Conservation (phyloP, 2,113 vertebrate genomes). For the Ceratotherium simum region DNA sequence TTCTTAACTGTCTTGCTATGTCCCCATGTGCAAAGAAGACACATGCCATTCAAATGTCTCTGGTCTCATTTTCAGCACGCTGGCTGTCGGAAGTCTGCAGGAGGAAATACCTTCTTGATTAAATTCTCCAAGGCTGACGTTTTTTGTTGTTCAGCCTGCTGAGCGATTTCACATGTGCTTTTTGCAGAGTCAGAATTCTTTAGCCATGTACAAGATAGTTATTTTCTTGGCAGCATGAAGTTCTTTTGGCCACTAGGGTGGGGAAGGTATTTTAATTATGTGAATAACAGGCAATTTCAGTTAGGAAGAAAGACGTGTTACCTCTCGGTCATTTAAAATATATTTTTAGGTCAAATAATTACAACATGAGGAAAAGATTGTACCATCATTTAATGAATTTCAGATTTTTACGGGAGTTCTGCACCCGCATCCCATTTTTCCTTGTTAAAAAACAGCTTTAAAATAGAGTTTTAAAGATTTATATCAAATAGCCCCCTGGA, state of each 20-base stretch:
- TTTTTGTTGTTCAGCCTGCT: conserved; percentile 43
- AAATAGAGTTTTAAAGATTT: neutral
- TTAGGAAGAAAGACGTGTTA: conserved; percentile 33
- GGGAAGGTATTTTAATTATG: conserved; percentile 59
- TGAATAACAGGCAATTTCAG: conserved; percentile 48
- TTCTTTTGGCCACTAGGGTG: conserved; percentile 44
- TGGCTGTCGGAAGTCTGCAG: conserved; percentile 43
- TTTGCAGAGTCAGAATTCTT: conserved; percentile 79
- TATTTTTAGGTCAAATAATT: conserved; percentile 71
- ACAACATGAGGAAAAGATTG: conserved; percentile 43
- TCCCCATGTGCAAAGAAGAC: neutral
- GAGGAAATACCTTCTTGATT: conserved; percentile 79
- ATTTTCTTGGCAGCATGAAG: conserved; percentile 27
- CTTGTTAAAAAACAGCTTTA: neutral
- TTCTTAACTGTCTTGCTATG: neutral
- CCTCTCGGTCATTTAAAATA: conserved; percentile 61
- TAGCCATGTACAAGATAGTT: neutral
- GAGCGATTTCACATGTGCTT: conserved; percentile 68
- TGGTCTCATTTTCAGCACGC: neutral
- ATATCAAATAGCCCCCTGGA: neutral
- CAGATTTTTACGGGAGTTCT: conserved; percentile 49
- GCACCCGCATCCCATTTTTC: neutral
- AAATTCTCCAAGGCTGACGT: conserved; percentile 68
- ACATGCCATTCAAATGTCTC: conserved; percentile 20
- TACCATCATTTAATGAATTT: conserved; percentile 55